Base-by-base conservation (phyloP, 2,797 vertebrate species). In the Acanthornis magna region DNA sequence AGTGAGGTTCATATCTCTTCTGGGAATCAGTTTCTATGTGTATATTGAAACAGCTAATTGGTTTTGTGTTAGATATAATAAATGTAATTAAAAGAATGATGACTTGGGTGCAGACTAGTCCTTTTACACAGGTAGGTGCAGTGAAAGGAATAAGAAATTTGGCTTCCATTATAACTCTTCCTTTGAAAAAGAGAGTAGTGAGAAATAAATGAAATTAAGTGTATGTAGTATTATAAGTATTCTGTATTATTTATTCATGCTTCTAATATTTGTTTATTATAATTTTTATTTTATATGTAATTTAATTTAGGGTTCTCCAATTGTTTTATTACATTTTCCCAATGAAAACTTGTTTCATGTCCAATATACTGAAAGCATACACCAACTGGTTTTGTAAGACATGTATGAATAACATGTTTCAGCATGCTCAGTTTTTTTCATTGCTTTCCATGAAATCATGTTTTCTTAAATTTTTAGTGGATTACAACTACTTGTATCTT, bases 401-500 rank as follows among this genome's bases (percentile, higher is more conserved):
- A n/a, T 10, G 14, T 85, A 23, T 73, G 32, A 70, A 91, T 84
- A 57, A 22, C 7, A 5, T 50, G 54, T 85, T 78, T 82, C n/a
- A 55, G 9, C 42, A 30, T 75, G 38, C 40, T 75, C 11, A 1
- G 17, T 38, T 26, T 58, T 62, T 61, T 8, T 11, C 12, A 9
- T 32, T 80, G 11, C 38, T 92, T 94, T 90, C 60, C 45, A n/a
- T 88, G 36, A 93, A 95, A 91, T 72, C 36, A 10, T 26, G 27
- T 16, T 80, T 93, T 95, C 34, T 87, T 80, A 92, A 61, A 71
- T 40, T 57, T 50, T 43, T 77, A 22, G 95, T 95, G 30, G 26
- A 71, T 94, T 89, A 68, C 63, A 92, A 87, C 36, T 57, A 65
- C n/a, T 93, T 75, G 36, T 86, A 40, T 95, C 63, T 93, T 72